Percentiles rank a stretch among this genome's conserved stretches.
phyloP scores from a whole-genome alignment of 2,113 vertebrate species.

The Tachysurus vachellii region DNA sequence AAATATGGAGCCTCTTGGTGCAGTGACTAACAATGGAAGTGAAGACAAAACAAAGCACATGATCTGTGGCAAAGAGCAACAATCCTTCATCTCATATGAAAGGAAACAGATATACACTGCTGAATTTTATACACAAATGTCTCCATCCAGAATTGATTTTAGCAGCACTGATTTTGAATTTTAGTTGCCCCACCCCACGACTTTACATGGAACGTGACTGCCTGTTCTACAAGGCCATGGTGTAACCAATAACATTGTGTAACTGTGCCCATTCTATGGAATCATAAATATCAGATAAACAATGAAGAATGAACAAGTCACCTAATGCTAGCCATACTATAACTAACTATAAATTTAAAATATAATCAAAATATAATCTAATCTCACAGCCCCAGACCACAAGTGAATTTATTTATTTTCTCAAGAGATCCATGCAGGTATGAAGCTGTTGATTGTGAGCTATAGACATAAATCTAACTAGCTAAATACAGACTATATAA shows the following conservation, averaged over 20 bases:
- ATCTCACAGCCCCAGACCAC: neutral
- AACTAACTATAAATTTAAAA: neutral
- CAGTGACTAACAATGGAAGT: no score
- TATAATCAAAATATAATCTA: no score
- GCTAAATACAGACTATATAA: neutral
- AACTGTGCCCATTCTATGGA: neutral
- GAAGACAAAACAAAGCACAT: no score
- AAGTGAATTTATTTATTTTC: neutral
- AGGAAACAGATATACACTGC: no score
- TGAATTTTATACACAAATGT: no score
- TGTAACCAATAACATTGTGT: neutral
- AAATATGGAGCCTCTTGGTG: no score
- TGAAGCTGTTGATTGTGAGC: neutral
- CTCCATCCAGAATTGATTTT: no score
- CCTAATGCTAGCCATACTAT: neutral
- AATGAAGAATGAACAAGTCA: neutral
- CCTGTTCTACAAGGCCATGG: neutral
- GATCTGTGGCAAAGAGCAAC: no score
- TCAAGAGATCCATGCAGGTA: neutral
- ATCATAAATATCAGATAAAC: neutral
- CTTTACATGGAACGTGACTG: neutral
- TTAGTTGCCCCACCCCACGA: no score
- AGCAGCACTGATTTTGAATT: no score
- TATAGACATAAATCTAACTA: neutral
- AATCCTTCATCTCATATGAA: no score